Evolutionary conservation across 2,113 vertebrate genomes (phyloP).

Genomic region (Anoplopoma fimbria): DNA sequence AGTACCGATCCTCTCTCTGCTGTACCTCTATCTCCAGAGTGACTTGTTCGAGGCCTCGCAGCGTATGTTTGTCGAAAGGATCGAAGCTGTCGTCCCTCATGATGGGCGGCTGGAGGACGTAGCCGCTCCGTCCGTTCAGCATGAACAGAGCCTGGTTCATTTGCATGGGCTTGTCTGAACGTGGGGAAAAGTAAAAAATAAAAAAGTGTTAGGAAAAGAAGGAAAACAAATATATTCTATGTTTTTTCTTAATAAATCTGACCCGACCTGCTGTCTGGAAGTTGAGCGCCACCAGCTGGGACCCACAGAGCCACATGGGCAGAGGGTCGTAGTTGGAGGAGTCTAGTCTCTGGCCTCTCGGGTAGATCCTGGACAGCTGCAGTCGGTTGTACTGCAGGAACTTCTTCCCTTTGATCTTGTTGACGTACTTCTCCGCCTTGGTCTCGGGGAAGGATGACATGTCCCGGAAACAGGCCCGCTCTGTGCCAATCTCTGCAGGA

Average conservation of each 20-base stretch:
- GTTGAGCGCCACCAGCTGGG: constrained; percentile 97
- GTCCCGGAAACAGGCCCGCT: constrained; percentile 95
- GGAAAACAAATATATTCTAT: background rate
- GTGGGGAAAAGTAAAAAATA: background rate
- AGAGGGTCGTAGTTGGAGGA: constrained; percentile 98
- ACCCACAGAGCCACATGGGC: constrained; percentile 99
- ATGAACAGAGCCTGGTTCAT: constrained; percentile 99
- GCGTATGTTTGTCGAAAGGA: constrained; percentile 92
- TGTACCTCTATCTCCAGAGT: constrained; percentile 89
- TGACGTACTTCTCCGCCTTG: constrained; percentile 97
- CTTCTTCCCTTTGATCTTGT: constrained; percentile 96
- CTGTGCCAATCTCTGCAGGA: constrained; percentile 92
- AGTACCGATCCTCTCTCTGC: no score
- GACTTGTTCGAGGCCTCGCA: constrained; percentile 87
- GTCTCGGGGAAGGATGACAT: constrained; percentile 99
- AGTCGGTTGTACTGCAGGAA: constrained; percentile 98
- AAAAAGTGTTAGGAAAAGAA: background rate
- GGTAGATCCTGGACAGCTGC: constrained; percentile 98
- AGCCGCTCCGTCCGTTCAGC: constrained; percentile 93
- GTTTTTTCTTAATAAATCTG: background rate
- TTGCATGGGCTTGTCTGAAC: constrained; percentile 98
- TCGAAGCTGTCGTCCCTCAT: constrained; percentile 97
- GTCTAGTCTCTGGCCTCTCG: constrained; percentile 96
- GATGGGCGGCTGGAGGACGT: constrained; percentile 92
- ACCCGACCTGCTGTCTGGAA: constrained; percentile 95